These are phyloP conservation scores for Crematogaster levior DNA, from an alignment of 2,888 invertebrate genomes.

Conservation along the genomic window DNA sequence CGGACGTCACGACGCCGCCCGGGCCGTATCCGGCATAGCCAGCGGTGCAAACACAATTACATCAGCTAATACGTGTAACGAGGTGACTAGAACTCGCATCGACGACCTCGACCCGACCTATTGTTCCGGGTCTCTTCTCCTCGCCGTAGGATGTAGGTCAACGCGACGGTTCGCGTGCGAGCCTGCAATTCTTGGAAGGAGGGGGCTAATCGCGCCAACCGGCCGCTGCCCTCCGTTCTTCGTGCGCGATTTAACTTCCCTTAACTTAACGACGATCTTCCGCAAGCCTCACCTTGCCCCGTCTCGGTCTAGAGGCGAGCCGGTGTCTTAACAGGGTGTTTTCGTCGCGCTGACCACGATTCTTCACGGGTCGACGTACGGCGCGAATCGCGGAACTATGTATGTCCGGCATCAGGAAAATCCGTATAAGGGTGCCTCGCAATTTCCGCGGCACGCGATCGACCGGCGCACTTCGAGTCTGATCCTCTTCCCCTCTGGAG, in stretches of 20 bases:
- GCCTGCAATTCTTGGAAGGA: slow-evolving; percentile 2
- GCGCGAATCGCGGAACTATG: slow-evolving; percentile 44
- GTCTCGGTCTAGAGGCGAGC: neutral
- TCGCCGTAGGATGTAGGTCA: slow-evolving; percentile 35
- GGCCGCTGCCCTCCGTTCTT: slow-evolving; percentile 27
- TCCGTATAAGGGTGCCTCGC: slow-evolving; percentile 56
- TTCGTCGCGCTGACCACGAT: slow-evolving; percentile 28
- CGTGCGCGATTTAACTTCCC: slow-evolving; percentile 60
- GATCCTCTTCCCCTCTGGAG: neutral
- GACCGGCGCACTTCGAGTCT: slow-evolving; percentile 49
- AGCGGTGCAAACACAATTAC: slow-evolving; percentile 30
- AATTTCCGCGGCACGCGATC: slow-evolving; percentile 72
- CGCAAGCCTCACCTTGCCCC: slow-evolving; percentile 4
- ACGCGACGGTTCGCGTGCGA: slow-evolving; percentile 34
- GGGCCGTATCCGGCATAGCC: slow-evolving; percentile 7
- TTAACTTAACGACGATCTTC: slow-evolving; percentile 67
- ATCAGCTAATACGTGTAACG: slow-evolving; percentile 41
- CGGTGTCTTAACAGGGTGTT: slow-evolving; percentile 8
- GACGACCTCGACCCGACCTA: slow-evolving; percentile 29
- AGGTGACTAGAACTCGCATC: slow-evolving; percentile 41
- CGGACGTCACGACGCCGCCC: slow-evolving; percentile 20
- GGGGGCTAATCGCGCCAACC: slow-evolving; percentile 6
- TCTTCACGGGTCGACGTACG: slow-evolving; percentile 36
- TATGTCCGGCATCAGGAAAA: slow-evolving; percentile 58
- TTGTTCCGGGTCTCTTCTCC: slow-evolving; percentile 31